Base-by-base conservation (phyloP, 2,113 vertebrate genomes). In the Syrmaticus mikado region DNA sequence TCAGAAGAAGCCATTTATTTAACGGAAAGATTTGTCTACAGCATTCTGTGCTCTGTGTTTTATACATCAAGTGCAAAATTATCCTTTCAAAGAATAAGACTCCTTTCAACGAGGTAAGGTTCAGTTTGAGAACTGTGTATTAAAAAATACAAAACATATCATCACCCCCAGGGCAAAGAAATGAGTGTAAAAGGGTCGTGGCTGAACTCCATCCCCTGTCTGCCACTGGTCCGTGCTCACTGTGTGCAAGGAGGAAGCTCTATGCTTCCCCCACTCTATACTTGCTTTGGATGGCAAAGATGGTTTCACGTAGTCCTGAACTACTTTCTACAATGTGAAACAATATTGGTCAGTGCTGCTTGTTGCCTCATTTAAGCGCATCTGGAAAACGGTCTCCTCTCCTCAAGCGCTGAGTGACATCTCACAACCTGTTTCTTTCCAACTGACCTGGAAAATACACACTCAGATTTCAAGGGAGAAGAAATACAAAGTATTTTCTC, bases 371-470 rank as follows among this genome's bases (percentile, higher is more conserved):
- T 21, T 8, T 24, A 53, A 36, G 16, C 18, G 68, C 41, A 19
- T n/a, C 71, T 90, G 94, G 92, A 70, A 93, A 90, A 90, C 71
- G 91, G 18, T 27, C 48, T 87, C 52, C 48, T 80, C 64, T 71
- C 55, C 24, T 19, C 43, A 1, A 38, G 67, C 5, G 62, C 4
- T 58, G 79, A 90, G 77, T 65, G 87, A 94, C 78, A 82, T 6
- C 78, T 85, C 43, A 4, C 17, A 90, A 84, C 62, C 87, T 64
- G 48, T 6, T 92, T 61, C 89, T 87, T 76, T 60, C 67, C 85
- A 92, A 50, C 21, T 2, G 0, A 36, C 57, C 53, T 84, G 93
- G 92, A 78, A 90, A 91, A 81, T n/a, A 8, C 7, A 24, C 66
- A 4, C 85, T 81, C 0, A 0, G 62, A 38, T 95, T 95, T 89